Percentiles rank a stretch among this genome's conserved stretches.
Conservation (phyloP, 2,888 invertebrate species). For the Smittia aterrima region DNA sequence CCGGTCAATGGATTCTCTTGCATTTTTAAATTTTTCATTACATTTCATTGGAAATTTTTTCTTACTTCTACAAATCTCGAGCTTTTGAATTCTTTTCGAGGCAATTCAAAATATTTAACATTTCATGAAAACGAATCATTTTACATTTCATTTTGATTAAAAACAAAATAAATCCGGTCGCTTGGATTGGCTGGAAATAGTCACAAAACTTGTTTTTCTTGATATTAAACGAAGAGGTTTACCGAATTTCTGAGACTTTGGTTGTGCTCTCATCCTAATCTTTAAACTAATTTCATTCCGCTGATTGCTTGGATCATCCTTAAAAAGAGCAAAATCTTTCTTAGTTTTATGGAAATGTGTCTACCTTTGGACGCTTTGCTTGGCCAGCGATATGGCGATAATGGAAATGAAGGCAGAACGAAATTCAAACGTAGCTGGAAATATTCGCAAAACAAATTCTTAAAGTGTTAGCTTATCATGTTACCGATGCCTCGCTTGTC, state of each 20-base stretch:
- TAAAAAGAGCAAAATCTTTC: no score
- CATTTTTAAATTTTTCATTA: not conserved
- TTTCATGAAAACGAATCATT: not conserved
- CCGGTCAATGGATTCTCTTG: not conserved
- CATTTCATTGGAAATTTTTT: not conserved
- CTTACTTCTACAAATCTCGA: not conserved
- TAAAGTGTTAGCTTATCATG: no score
- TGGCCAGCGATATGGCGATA: no score
- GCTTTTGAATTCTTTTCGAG: not conserved
- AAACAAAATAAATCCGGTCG: not conserved
- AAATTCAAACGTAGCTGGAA: not conserved
- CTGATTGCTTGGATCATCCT: no score
- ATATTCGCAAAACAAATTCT: not conserved
- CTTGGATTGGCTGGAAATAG: not conserved
- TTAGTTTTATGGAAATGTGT: no score
- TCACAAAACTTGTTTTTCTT: not conserved
- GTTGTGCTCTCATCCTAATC: no score
- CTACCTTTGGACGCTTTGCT: no score
- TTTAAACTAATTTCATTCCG: no score
- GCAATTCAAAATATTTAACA: not conserved
- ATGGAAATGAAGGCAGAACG: no score
- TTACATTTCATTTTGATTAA: conserved; percentile 1
- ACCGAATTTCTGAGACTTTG: not conserved
- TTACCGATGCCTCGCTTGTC: no score
- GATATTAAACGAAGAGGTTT: not conserved